phyloP scores from a whole-genome alignment of 2,888 invertebrate genomes.

The Gerris lacustris region DNA sequence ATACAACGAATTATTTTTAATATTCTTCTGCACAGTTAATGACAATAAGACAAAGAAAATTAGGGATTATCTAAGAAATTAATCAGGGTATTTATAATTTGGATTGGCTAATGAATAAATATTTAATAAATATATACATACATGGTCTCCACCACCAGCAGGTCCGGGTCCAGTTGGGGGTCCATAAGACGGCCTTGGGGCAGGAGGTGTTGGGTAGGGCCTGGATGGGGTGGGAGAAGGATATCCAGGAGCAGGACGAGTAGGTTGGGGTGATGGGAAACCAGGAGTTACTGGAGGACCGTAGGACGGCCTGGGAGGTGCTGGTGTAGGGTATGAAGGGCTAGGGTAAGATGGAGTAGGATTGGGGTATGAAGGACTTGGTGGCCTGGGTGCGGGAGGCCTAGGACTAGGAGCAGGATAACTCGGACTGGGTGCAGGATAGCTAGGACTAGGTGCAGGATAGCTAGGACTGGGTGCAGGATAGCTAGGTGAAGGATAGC shows the following conservation, averaged over 20 bases:
- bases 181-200: neutral
- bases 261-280: neutral
- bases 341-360: conserved; percentile 26
- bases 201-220: neutral
- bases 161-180: neutral
- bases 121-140: neutral
- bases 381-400: conserved; percentile 17
- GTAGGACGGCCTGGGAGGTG: conserved; percentile 25
- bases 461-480: neutral
- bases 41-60: no score
- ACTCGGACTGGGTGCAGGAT: conserved; percentile 26
- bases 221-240: conserved; percentile 17
- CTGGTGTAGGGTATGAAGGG: conserved; percentile 16
- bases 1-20: no score
- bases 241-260: conserved; percentile 7
- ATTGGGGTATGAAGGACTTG: conserved; percentile 14
- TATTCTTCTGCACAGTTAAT: no score
- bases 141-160: neutral
- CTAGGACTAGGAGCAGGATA: conserved; percentile 23
- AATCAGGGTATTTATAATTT: no score
- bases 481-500: conserved; percentile 12
- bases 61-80: no score
- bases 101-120: no score
- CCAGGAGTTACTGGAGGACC: conserved; percentile 25
- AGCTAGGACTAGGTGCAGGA: conserved; percentile 11